A percentile compares a stretch with the other conserved stretches of the same genome.
Conservation (phyloP, 2,797 vertebrate species). For the Podargus strigoides region DNA sequence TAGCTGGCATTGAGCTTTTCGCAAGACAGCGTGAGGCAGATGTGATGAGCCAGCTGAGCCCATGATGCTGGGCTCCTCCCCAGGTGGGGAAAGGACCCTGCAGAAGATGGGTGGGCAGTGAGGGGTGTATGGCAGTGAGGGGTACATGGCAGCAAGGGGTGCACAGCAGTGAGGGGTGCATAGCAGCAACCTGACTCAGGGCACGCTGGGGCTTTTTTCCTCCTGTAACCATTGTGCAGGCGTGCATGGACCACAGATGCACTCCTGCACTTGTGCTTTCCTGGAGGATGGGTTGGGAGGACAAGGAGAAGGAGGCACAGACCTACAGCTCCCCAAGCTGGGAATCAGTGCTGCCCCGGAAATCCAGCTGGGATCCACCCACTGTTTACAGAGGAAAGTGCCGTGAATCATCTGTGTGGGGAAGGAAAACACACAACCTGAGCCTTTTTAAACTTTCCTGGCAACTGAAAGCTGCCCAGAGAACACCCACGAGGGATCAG, state of each 20-base stretch:
- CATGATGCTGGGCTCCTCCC: neutral
- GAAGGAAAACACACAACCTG: neutral
- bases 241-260: neutral
- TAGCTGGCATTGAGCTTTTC: neutral
- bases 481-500: neutral
- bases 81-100: neutral
- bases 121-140: rapidly evolving
- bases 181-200: rapidly evolving
- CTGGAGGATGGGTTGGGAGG: neutral
- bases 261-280: neutral
- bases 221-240: neutral
- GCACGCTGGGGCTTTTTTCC: rapidly evolving
- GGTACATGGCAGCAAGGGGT: no score
- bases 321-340: neutral
- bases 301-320: rapidly evolving
- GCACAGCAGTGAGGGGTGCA: no score
- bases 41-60: neutral
- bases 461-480: neutral
- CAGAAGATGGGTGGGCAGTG: neutral
- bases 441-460: neutral
- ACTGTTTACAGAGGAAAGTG: slow-evolving; percentile 5
- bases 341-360: neutral
- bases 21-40: rapidly evolving
- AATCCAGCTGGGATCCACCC: slow-evolving; percentile 42
- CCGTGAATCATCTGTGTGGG: slow-evolving; percentile 36